Evolutionary conservation across 2,113 vertebrate genomes (phyloP).

Genomic region (Ciconia stormi): DNA sequence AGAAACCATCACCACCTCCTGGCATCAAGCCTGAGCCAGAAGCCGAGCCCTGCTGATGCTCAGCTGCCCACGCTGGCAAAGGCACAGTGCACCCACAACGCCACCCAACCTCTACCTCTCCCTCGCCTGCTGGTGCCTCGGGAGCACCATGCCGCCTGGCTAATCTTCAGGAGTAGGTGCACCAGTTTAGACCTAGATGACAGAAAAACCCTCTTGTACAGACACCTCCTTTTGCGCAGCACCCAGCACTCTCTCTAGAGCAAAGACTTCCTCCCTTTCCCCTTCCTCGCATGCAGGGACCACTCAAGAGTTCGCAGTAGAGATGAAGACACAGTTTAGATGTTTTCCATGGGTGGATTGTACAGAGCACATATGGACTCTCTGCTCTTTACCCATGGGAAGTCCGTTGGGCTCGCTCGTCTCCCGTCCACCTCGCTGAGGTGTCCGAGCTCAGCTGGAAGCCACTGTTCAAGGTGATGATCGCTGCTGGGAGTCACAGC

Average conservation of each 20-base stretch:
- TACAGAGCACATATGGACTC: fast-evolving
- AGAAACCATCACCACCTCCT: not conserved
- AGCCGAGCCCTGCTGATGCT: not conserved
- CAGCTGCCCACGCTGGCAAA: no score
- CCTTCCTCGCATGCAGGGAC: fast-evolving
- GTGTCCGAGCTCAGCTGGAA: not conserved
- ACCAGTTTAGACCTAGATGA: not conserved
- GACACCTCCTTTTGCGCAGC: fast-evolving
- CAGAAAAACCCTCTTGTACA: not conserved
- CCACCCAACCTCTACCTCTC: not conserved
- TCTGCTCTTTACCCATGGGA: not conserved
- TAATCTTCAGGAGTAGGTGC: not conserved
- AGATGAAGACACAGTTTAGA: not conserved
- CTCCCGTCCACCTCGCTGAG: not conserved
- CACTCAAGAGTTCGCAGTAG: fast-evolving
- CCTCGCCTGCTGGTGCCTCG: not conserved
- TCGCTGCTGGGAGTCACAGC: not conserved
- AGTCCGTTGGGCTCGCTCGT: fast-evolving
- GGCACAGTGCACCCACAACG: fast-evolving
- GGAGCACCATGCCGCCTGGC: fast-evolving
- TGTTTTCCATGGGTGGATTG: not conserved
- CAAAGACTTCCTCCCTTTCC: not conserved
- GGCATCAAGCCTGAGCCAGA: not conserved
- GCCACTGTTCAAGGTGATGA: not conserved
- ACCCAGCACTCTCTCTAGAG: not conserved